phyloP scores from a whole-genome alignment of 2,888 invertebrate species.

The Clistopyga incitator region DNA sequence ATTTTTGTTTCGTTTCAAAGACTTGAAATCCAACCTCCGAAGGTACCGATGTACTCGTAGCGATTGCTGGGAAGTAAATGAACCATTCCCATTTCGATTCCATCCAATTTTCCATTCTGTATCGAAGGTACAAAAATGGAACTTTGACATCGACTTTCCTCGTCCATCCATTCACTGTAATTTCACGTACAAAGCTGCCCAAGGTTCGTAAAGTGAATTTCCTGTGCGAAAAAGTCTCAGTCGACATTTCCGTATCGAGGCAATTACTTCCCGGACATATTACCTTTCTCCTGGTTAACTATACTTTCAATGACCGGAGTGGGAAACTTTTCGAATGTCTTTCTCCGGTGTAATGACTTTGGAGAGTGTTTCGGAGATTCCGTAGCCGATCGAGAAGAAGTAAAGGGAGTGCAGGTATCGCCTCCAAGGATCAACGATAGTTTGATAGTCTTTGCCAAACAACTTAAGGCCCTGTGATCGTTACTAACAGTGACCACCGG shows the following conservation, averaged over 20 bases:
- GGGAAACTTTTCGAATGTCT: background rate
- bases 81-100: background rate
- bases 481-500: background rate
- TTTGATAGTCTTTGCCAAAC: conserved; percentile 54
- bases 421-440: conserved; percentile 38
- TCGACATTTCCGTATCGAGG: background rate
- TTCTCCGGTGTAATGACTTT: background rate
- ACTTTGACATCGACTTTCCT: background rate
- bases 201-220: background rate
- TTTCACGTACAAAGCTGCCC: background rate
- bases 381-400: background rate
- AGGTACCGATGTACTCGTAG: background rate
- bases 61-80: background rate
- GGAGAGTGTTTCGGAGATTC: background rate
- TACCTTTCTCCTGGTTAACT: background rate
- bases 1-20: background rate
- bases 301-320: background rate
- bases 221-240: background rate
- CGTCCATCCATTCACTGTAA: background rate
- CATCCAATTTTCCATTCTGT: no score
- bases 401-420: background rate
- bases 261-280: background rate
- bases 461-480: conserved; percentile 14
- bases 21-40: conserved; percentile 13
- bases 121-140: background rate